phyloP scores from a whole-genome alignment of 1,140 invertebrate species.

The Ephestia elutella region DNA sequence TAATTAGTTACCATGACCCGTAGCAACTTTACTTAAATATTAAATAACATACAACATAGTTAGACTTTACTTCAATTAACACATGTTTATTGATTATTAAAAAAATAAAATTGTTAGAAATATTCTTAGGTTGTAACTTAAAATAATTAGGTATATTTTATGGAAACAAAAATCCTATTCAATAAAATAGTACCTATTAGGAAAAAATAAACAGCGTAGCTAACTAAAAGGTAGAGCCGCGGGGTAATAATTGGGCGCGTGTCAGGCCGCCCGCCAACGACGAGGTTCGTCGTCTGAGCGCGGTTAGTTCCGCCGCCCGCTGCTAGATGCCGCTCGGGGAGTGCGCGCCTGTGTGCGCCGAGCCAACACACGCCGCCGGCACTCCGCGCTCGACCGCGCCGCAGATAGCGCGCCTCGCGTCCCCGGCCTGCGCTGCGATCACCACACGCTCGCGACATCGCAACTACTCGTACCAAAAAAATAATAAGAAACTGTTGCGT shows the following conservation, averaged over 20 bases:
- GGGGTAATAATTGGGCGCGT: conserved; percentile 24
- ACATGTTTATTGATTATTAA: no score
- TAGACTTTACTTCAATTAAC: no score
- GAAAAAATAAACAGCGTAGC: no score
- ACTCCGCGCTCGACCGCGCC: conserved; percentile 69
- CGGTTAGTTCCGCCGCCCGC: conserved; percentile 47
- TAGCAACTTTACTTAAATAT: not conserved
- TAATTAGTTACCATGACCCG: not conserved
- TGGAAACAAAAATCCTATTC: no score
- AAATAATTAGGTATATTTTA: no score
- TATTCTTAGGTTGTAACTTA: not conserved
- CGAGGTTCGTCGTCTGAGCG: conserved; percentile 22
- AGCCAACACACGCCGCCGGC: conserved; percentile 50
- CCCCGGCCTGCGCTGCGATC: conserved; percentile 13
- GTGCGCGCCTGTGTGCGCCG: conserved; percentile 56
- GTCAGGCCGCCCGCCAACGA: conserved; percentile 36
- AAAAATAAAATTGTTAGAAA: no score
- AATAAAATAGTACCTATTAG: no score
- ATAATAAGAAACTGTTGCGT: conserved; percentile 35
- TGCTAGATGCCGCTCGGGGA: conserved; percentile 51
- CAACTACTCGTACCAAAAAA: conserved; percentile 5
- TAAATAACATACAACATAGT: not conserved
- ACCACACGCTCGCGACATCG: conserved; percentile 35
- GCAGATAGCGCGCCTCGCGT: conserved; percentile 59
- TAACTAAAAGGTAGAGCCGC: conserved; percentile 5